These are phyloP conservation scores for Vombatus ursinus DNA, from an alignment of 2,113 vertebrate genomes.

Conservation along the genomic window DNA sequence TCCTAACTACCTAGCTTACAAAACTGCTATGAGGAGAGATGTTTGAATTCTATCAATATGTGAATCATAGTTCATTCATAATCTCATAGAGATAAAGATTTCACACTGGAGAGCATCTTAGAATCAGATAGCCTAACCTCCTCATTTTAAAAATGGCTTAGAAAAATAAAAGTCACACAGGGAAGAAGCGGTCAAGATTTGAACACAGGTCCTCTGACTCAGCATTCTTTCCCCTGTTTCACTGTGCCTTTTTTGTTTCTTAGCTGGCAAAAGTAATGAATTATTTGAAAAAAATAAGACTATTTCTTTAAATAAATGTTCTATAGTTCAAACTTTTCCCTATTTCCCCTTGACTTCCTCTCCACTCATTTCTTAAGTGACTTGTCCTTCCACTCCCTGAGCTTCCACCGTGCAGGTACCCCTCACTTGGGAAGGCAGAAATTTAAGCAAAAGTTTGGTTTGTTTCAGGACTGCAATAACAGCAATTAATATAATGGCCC, in stretches of 20 bases:
- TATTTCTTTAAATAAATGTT: neutral
- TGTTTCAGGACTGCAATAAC: constrained; percentile 1
- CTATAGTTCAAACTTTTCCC: neutral
- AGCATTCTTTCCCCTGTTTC: neutral
- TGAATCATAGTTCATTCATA: neutral
- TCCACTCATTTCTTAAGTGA: neutral
- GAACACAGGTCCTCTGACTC: neutral
- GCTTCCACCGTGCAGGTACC: neutral
- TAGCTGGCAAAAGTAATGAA: neutral
- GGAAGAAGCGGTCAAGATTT: neutral
- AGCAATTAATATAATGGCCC: constrained; percentile 2
- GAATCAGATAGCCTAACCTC: neutral
- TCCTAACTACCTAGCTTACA: neutral
- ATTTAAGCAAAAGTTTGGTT: neutral
- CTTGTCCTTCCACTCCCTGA: neutral
- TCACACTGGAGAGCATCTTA: neutral
- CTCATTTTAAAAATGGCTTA: neutral
- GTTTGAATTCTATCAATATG: neutral
- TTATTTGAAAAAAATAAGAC: neutral
- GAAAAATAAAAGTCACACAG: neutral
- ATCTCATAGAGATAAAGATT: neutral
- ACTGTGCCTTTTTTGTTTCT: neutral
- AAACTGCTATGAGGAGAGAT: neutral
- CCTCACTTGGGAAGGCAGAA: neutral
- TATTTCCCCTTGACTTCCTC: neutral